Conservation (phyloP, 2,797 vertebrate genomes). For the Philypnodon macrostomus region DNA sequence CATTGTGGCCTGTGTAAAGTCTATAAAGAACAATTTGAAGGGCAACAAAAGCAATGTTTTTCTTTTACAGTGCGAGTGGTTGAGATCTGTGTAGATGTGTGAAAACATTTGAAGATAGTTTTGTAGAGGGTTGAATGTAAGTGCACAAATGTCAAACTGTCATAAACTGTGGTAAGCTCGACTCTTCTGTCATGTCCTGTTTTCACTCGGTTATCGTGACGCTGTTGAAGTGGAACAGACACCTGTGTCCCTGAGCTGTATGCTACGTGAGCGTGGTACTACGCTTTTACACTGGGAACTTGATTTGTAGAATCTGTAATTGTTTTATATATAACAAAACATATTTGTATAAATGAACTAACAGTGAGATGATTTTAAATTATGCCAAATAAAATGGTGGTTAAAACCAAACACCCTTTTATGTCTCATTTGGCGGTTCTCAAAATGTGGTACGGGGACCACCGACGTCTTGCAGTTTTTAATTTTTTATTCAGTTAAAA, state of each 20-base stretch:
- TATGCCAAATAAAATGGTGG: slow-evolving; percentile 81
- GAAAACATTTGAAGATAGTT: slow-evolving; percentile 39
- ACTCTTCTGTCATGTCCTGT: slow-evolving; percentile 53
- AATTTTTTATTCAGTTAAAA: no score
- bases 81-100: slow-evolving; percentile 52
- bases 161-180: slow-evolving; percentile 58
- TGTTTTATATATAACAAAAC: slow-evolving; percentile 82
- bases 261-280: slow-evolving; percentile 79
- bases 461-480: no score
- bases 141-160: slow-evolving; percentile 60
- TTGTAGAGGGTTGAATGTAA: slow-evolving; percentile 62
- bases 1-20: slow-evolving; percentile 53
- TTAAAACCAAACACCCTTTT: slow-evolving; percentile 40
- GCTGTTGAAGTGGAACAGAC: slow-evolving; percentile 66
- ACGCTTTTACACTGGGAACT: slow-evolving; percentile 90
- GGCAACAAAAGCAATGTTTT: slow-evolving; percentile 41
- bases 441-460: no score
- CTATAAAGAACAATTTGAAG: slow-evolving; percentile 46
- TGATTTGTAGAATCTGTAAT: slow-evolving; percentile 83
- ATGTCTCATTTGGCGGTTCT: background rate
- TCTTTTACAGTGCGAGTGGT: slow-evolving; percentile 29
- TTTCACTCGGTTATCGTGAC: slow-evolving; percentile 60
- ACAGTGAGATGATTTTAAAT: slow-evolving; percentile 86
- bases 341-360: slow-evolving; percentile 87
- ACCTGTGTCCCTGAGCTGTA: slow-evolving; percentile 70